phyloP scores from a whole-genome alignment of 1,140 invertebrate species.

The Scaptodrosophila lebanonensis region DNA sequence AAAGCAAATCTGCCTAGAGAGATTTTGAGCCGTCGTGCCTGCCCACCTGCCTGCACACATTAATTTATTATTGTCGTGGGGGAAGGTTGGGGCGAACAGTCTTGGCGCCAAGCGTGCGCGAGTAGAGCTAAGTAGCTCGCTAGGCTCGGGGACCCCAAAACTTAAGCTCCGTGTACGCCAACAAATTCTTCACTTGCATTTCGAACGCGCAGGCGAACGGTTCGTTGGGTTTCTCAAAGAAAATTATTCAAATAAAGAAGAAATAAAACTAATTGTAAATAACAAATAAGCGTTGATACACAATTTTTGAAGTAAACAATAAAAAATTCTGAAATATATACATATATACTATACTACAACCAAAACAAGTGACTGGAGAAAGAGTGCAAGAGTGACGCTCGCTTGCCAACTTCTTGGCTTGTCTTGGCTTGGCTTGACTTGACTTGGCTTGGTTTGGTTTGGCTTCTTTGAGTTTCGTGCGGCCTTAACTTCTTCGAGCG shows the following conservation, averaged over 20 bases:
- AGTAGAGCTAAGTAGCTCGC: slow-evolving; percentile 48
- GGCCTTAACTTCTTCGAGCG: slow-evolving; percentile 17
- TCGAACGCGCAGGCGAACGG: slow-evolving; percentile 64
- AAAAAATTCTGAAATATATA: neutral
- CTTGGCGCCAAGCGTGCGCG: slow-evolving; percentile 36
- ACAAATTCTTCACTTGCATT: slow-evolving; percentile 73
- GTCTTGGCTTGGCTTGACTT: too few relatives aligned
- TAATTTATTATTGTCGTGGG: slow-evolving; percentile 30
- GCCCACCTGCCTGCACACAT: slow-evolving; percentile 9
- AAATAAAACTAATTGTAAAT: slow-evolving; percentile 7
- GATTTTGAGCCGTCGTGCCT: slow-evolving; percentile 17
- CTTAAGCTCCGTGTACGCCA: slow-evolving; percentile 66
- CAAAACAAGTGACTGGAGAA: too few relatives aligned
- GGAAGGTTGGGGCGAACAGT: slow-evolving; percentile 3
- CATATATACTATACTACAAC: slow-evolving; percentile 12
- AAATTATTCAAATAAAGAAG: neutral
- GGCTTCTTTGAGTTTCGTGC: slow-evolving; percentile 30
- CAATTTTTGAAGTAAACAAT: neutral
- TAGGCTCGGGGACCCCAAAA: slow-evolving; percentile 42
- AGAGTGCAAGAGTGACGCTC: too few relatives aligned
- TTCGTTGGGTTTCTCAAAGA: slow-evolving; percentile 30
- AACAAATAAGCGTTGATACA: neutral
- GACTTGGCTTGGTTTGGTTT: slow-evolving; percentile 24
- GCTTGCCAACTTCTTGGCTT: too few relatives aligned
- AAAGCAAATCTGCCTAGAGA: slow-evolving; percentile 31